Base-by-base conservation (phyloP, 2,888 invertebrate genomes). In the Axea sp. region DNA sequence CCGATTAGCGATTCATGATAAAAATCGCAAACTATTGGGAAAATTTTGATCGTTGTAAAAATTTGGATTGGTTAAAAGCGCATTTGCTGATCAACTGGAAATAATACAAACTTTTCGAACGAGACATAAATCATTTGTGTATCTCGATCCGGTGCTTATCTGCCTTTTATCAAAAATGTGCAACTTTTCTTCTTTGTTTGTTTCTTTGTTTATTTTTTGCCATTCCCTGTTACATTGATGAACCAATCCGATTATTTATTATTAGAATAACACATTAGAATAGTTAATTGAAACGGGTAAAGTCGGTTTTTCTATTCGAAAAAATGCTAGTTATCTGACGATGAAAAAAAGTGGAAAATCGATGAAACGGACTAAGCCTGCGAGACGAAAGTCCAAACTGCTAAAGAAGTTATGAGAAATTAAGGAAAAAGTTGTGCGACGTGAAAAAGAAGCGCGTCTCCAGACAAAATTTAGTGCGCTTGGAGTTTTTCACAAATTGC, bases 341-440 rank as follows among this genome's bases (percentile, higher is more conserved):
- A 37, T 26, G 55, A 49, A 64, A 60, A 60, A 68, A 65, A 47
- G 65, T 55, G 24, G 73, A 60, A 73, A 73, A 62, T n/a, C n/a
- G n/a, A 73, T 72, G 39, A 22, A 24, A 30, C 45, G 37, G n/a
- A n/a, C 39, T 35, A 64, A 67, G 33, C 41, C 24, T 14, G 71
- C n/a, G 49, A 49, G 55, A 67, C 55, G 67, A 62, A 67, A 67
- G 53, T 67, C 60, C 51, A 53, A 60, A 55, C 73, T 60, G 73
- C 60, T 60, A 31, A 67, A 67, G 60, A 73, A 60, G 53, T 73
- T 60, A 73, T 73, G 60, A 67, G 73, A 73, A 73, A 73, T 73
- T 67, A 73, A 67, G 55, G 73, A 73, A 67, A 73, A 73, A 73
- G 59, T 73, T 73, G 51, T 26, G 39, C 59, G 65, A 73, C 60